Evolutionary conservation across 2,888 invertebrate species (phyloP).

Genomic region (Baronia brevicornis): DNA sequence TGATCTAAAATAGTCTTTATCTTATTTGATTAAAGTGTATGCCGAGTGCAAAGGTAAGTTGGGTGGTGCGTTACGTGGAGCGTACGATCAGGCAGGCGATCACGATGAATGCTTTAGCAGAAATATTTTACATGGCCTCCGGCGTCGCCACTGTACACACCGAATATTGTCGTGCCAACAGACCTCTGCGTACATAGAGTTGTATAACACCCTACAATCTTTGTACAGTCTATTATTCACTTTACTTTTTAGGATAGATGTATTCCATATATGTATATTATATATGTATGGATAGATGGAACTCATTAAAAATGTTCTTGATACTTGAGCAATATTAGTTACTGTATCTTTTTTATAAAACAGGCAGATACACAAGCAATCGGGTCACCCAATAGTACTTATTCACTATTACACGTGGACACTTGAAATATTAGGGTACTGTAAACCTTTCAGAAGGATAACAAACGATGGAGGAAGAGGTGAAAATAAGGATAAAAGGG

Average conservation of each 20-base stretch:
- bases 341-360: too few relatives aligned
- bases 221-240: conserved; percentile 17
- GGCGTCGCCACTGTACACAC: conserved; percentile 55
- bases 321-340: too few relatives aligned
- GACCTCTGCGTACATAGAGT: conserved; percentile 42
- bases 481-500: too few relatives aligned
- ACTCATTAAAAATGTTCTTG: too few relatives aligned
- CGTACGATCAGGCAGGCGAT: conserved; percentile 63
- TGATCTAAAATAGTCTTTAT: conserved; percentile 33
- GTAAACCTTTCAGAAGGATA: too few relatives aligned
- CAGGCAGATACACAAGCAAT: too few relatives aligned
- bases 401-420: too few relatives aligned
- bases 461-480: too few relatives aligned
- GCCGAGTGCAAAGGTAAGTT: conserved; percentile 29
- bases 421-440: too few relatives aligned
- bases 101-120: conserved; percentile 74
- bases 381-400: too few relatives aligned
- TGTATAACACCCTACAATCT: conserved; percentile 15
- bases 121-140: conserved; percentile 73
- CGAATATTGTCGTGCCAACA: conserved; percentile 71
- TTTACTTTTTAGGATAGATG: not conserved
- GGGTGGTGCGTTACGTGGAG: conserved; percentile 48
- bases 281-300: too few relatives aligned
- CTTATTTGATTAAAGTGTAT: conserved; percentile 28
- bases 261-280: too few relatives aligned